These are phyloP conservation scores for Illadopsis cleaveri DNA, from an alignment of 2,113 vertebrate species.

Conservation along the genomic window DNA sequence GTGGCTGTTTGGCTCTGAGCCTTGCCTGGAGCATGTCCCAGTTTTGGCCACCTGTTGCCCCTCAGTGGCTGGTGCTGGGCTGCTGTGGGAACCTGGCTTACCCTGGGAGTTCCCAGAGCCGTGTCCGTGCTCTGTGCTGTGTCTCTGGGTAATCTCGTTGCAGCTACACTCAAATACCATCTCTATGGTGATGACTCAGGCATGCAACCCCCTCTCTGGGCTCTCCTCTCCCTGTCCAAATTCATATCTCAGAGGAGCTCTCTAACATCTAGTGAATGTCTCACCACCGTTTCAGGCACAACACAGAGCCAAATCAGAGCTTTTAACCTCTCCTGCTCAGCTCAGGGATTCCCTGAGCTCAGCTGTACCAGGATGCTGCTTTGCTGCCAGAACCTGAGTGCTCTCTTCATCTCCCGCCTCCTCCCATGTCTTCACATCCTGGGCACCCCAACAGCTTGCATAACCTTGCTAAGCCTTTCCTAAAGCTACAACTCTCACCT, in stretches of 20 bases:
- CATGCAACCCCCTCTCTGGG: background rate
- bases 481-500: background rate
- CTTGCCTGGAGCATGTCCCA: background rate
- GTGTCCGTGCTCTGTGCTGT: background rate
- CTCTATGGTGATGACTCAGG: constrained; percentile 52
- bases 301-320: background rate
- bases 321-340: background rate
- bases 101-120: background rate
- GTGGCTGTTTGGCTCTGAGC: background rate
- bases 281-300: background rate
- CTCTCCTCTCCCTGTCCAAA: constrained; percentile 30
- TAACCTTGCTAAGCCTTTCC: constrained; percentile 1
- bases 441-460: background rate
- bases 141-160: constrained; percentile 9
- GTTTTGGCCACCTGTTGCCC: background rate
- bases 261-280: background rate
- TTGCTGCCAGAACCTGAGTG: background rate
- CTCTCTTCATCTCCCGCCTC: background rate
- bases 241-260: background rate
- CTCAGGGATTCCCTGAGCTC: background rate
- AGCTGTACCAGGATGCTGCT: background rate
- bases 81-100: background rate
- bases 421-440: background rate
- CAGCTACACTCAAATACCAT: constrained; percentile 40
- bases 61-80: fast-evolving